Evolutionary conservation across 2,888 invertebrate species (phyloP).

Genomic region (Penaeus monodon): DNA sequence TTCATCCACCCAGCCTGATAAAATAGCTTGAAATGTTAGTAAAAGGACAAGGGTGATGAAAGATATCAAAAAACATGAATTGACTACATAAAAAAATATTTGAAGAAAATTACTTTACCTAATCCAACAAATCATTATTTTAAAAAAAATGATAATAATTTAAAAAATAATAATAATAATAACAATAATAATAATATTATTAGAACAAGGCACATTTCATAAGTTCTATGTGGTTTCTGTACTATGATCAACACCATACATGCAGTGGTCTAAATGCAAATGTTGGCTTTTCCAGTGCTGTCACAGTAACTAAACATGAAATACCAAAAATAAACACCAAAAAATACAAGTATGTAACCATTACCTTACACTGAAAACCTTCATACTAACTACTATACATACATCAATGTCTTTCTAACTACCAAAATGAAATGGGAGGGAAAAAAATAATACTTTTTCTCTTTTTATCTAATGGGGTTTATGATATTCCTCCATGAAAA

Average conservation of each 20-base stretch:
- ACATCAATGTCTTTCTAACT: not conserved
- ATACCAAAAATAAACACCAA: too few species aligned
- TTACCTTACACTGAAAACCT: too few species aligned
- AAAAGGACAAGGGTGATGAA: slow-evolving; percentile 10
- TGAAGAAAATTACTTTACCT: not conserved
- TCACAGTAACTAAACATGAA: too few species aligned
- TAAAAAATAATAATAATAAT: not conserved
- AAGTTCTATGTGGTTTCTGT: too few species aligned
- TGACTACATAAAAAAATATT: not conserved
- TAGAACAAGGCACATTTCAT: too few species aligned
- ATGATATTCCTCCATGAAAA: not conserved
- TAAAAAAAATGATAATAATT: not conserved
- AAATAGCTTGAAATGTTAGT: not conserved
- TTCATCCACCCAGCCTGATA: slow-evolving; percentile 69
- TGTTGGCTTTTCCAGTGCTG: too few species aligned
- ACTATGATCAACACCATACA: too few species aligned
- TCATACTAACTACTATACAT: too few species aligned
- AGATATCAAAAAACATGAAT: slow-evolving; percentile 11
- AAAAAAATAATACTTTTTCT: not conserved
- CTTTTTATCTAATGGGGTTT: too few species aligned
- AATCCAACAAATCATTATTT: not conserved
- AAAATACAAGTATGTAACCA: too few species aligned
- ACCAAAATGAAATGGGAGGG: not conserved
- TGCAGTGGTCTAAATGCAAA: too few species aligned
- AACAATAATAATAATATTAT: not conserved